Base-by-base conservation (phyloP, 2,797 vertebrate species). In the Thunnus albacares region DNA sequence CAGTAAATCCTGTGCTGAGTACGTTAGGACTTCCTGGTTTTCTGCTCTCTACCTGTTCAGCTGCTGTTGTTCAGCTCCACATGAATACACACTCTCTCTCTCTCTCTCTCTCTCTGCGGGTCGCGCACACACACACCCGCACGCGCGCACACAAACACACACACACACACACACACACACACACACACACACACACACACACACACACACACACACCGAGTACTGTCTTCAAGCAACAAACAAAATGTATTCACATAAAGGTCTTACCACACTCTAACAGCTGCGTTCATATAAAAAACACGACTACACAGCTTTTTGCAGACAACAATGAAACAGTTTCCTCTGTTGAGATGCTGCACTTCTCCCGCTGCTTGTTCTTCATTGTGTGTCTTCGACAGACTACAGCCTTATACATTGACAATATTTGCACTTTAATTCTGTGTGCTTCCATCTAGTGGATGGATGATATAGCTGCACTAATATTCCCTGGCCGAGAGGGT, bases 361-460 rank as follows among this genome's bases (percentile, higher is more conserved):
- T 0, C 17, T 51, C 20, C 62, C 35, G 28, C 66, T 8, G 38
- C 0, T 5, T 38, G 59, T 52, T 57, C 58, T 74, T 66, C 72
- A 71, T 69, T 13, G 35, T 60, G 11, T 28, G 0, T 22, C 43
- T 15, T 24, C 28, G 0, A 6, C 17, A 38, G 2, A n/a, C 35
- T 7, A 0, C 26, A 15, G 14, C 22, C 4, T 18, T 22, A 12
- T 10, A 47, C 4, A 4, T 22, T 6, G 0, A 18, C 26, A 24
- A 3, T 2, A 2, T 41, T 12, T 28, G 20, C 20, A 9, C 11
- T 17, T 28, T 5, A 8, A 4, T 28, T 72, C 8, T 9, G 35
- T 28, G 43, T 90, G 68, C 75, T 63, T 38, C 88, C 89, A 56
- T 28, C 71, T 0, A 71, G 81, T 22, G 92, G 84, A 0, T 0